A percentile compares a stretch with the other conserved stretches of the same genome.
phyloP scores from a whole-genome alignment of 2,888 invertebrate genomes.

The Amphipoea lucens region DNA sequence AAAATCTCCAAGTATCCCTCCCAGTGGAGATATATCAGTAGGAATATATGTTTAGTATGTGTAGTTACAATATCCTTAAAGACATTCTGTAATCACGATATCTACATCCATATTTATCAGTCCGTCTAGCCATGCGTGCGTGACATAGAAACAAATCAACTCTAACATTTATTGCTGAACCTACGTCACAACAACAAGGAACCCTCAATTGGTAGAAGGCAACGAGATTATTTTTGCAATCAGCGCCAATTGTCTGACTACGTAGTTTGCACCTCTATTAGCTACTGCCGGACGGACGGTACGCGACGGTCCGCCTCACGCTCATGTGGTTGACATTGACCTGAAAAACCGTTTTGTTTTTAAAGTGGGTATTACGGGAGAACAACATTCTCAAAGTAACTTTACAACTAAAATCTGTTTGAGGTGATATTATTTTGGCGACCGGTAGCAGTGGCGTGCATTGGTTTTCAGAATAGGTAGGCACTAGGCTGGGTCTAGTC shows the following conservation, averaged over 20 bases:
- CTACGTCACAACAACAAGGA: constrained; percentile 57
- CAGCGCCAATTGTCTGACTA: constrained; percentile 79
- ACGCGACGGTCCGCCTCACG: background rate
- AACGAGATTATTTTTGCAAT: constrained; percentile 84
- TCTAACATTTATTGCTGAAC: constrained; percentile 51
- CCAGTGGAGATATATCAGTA: too few relatives aligned
- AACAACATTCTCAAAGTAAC: constrained; percentile 8
- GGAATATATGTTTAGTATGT: too few relatives aligned
- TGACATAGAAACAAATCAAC: constrained; percentile 35
- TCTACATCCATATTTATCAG: constrained; percentile 33
- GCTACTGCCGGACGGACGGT: constrained; percentile 9
- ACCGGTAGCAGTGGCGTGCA: too few relatives aligned
- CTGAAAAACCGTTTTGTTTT: constrained; percentile 55
- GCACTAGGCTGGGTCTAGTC: too few relatives aligned
- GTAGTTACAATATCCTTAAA: constrained; percentile 11
- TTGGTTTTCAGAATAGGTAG: too few relatives aligned
- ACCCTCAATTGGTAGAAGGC: constrained; percentile 80
- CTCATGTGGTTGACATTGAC: constrained; percentile 66
- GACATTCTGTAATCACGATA: constrained; percentile 16
- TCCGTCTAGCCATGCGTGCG: constrained; percentile 35
- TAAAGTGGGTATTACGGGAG: background rate
- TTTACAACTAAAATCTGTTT: background rate
- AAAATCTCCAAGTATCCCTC: too few relatives aligned
- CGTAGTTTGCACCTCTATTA: constrained; percentile 61
- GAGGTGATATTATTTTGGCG: background rate